Conservation (phyloP, 2,113 vertebrate species). For the Nannobrachium achirus region DNA sequence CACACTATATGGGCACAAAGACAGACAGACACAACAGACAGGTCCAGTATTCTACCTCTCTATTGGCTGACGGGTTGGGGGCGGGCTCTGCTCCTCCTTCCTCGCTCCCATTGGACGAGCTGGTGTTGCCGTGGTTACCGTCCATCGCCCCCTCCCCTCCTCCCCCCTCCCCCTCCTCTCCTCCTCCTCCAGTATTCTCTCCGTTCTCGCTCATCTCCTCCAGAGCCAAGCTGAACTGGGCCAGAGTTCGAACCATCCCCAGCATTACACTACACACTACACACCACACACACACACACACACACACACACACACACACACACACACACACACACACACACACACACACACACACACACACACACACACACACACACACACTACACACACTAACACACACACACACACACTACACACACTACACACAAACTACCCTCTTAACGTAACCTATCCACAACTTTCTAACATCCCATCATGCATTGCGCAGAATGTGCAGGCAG, state of each 20-base stretch:
- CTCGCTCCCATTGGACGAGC: slow-evolving; percentile 48
- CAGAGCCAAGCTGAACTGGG: slow-evolving; percentile 97
- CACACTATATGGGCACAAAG: too few species aligned
- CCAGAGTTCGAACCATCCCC: slow-evolving; percentile 97
- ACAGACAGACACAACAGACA: neutral
- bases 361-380: slow-evolving; percentile 16
- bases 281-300: too few species aligned
- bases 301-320: slow-evolving; percentile 26
- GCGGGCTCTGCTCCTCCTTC: slow-evolving; percentile 64
- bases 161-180: slow-evolving; percentile 51
- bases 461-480: too few species aligned
- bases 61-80: slow-evolving; percentile 53
- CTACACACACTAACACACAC: slow-evolving; percentile 30
- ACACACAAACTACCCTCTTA: slow-evolving; percentile 47
- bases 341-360: neutral
- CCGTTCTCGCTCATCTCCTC: slow-evolving; percentile 95
- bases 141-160: slow-evolving; percentile 54
- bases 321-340: slow-evolving; percentile 30
- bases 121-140: slow-evolving; percentile 53
- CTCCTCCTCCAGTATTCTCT: slow-evolving; percentile 76
- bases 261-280: slow-evolving; percentile 80
- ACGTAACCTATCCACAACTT: too few species aligned
- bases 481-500: too few species aligned
- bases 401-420: neutral
- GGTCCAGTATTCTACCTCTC: slow-evolving; percentile 77